A percentile compares a stretch with the other conserved stretches of the same genome.
Conservation (phyloP, 2,888 invertebrate species). For the Anticlea derivata region DNA sequence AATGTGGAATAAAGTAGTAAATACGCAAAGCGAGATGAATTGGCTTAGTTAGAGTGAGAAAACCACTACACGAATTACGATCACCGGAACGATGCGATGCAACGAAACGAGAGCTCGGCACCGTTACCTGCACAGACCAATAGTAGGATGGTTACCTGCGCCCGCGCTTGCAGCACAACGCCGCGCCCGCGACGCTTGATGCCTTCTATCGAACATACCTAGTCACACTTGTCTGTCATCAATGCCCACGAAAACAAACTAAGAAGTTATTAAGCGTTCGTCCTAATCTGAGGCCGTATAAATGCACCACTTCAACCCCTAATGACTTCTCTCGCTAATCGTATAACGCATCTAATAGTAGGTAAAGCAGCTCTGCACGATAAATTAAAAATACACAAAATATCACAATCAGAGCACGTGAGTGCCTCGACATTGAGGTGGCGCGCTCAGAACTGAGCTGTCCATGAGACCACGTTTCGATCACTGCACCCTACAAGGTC, state of each 20-base stretch:
- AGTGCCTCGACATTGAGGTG: constrained; percentile 56
- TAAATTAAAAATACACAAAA: constrained; percentile 70
- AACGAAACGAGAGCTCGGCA: constrained; percentile 70
- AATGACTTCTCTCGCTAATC: constrained; percentile 43
- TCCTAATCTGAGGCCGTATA: constrained; percentile 53
- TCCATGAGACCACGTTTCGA: constrained; percentile 63
- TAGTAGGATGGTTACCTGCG: no score
- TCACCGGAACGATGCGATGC: constrained; percentile 57
- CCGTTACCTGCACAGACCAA: no score
- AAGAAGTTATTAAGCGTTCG: constrained; percentile 29
- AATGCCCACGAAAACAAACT: constrained; percentile 47
- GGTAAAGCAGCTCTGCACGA: constrained; percentile 55
- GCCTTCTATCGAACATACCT: constrained; percentile 44
- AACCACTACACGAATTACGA: constrained; percentile 42
- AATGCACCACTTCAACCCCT: constrained; percentile 53
- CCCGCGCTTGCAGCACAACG: constrained; percentile 35
- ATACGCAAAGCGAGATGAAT: constrained; percentile 27
- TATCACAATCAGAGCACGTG: constrained; percentile 73
- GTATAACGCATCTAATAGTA: constrained; percentile 52
- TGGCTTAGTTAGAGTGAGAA: constrained; percentile 41
- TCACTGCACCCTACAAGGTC: constrained; percentile 56
- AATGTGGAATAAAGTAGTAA: constrained; percentile 28
- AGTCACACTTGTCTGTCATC: constrained; percentile 46
- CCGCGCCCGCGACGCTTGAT: constrained; percentile 33
- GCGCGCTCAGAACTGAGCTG: constrained; percentile 56